These are phyloP conservation scores for Heliconius eleuchia DNA, from an alignment of 1,140 invertebrate genomes.

Conservation along the genomic window DNA sequence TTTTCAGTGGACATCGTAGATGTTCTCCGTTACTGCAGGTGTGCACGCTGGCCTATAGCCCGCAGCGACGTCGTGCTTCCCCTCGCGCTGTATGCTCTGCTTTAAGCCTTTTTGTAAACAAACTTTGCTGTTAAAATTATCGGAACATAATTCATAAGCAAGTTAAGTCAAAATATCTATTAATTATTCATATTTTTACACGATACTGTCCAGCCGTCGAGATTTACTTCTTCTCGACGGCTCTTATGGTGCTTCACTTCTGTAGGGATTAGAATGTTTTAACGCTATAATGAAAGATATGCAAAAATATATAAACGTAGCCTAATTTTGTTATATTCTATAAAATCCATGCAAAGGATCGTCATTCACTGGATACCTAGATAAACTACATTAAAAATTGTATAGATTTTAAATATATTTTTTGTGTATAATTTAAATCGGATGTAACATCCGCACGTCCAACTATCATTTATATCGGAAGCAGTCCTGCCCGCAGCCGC, in stretches of 20 bases:
- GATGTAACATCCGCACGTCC: not conserved
- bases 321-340: not conserved
- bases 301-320: not conserved
- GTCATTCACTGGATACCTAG: too few species aligned
- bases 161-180: not conserved
- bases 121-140: not conserved
- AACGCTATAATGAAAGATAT: too few species aligned
- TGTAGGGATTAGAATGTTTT: too few species aligned
- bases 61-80: slow-evolving; percentile 21
- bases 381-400: too few species aligned
- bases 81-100: not conserved
- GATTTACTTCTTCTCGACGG: too few species aligned
- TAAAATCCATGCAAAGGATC: not conserved
- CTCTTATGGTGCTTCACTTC: too few species aligned
- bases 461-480: not conserved
- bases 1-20: too few species aligned
- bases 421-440: too few species aligned
- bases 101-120: not conserved
- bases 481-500: not conserved
- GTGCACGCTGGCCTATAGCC: slow-evolving; percentile 23
- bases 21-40: not conserved
- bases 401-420: too few species aligned
- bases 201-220: too few species aligned
- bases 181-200: too few species aligned
- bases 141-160: too few species aligned